Conservation (phyloP, 2,888 invertebrate genomes). For the Noctua pronuba region DNA sequence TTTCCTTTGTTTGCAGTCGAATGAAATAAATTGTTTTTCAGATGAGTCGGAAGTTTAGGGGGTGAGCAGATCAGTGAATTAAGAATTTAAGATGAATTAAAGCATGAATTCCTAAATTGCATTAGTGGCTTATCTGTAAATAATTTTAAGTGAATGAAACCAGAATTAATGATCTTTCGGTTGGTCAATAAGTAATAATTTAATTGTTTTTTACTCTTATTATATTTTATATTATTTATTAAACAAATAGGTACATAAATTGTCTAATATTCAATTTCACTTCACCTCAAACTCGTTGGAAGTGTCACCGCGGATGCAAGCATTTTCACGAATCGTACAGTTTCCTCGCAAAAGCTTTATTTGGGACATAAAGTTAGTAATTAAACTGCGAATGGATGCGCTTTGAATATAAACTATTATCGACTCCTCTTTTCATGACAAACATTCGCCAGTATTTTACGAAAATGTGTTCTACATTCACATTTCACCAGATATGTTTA, state of each 20-base stretch:
- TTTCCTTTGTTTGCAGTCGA: slow-evolving; percentile 47
- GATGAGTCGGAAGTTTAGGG: not conserved
- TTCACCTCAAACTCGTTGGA: not conserved
- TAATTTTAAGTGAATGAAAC: not conserved
- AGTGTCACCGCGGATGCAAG: not conserved
- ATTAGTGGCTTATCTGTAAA: not conserved
- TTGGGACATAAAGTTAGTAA: slow-evolving; percentile 16
- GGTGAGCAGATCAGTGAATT: not conserved
- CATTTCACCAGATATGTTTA: not conserved
- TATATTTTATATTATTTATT: no score
- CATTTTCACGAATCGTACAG: slow-evolving; percentile 7
- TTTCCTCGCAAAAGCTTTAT: slow-evolving; percentile 3
- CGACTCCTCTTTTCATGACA: not conserved
- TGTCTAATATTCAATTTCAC: not conserved
- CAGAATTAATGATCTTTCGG: not conserved
- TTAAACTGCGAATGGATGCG: slow-evolving; percentile 4
- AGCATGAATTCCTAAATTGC: not conserved
- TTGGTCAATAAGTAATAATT: not conserved
- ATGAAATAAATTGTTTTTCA: slow-evolving; percentile 24
- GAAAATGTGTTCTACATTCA: no score
- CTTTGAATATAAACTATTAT: slow-evolving; percentile 1
- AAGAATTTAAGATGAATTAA: not conserved
- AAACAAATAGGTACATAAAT: not conserved
- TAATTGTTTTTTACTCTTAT: not conserved
- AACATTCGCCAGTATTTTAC: not conserved